Evolutionary conservation across 2,888 invertebrate genomes (phyloP), one percentile per base, ranked within the genome.

Genomic region (Metalampra italica): DNA sequence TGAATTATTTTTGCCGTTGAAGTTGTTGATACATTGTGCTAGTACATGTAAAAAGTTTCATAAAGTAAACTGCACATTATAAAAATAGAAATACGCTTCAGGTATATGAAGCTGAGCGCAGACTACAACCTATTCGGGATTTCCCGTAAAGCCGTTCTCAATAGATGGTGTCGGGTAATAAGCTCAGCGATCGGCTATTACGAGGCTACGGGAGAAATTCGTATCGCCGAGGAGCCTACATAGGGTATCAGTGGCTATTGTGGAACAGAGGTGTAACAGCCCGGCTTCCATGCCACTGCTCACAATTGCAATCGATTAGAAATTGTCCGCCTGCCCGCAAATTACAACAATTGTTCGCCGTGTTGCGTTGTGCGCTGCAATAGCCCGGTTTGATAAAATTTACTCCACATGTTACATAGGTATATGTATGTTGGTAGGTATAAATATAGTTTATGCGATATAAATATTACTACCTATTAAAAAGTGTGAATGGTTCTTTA

Each of bases 161-260:
- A 89, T 88, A 82, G 87, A 82, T 84, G 80, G 84, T 78, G 82
- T 71, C 78, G 71, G 71, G 81, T 87, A 88, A 88, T 88, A 88
- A 87, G 87, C 88, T 84, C 81, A 71, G 69, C 77, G 82, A 83
- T 81, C 81, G 86, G 77, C 87, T 87, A 88, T 88, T 88, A 88
- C 76, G 69, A 63, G 63, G 66, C 68, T 77, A 65, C 70, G 73
- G 63, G 78, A 78, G 78, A 85, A 80, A 83, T 82, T 83, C 84
- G 78, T 79, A 80, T 77, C 75, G 72, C 56, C 60, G 42, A 63
- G 69, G 58, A 71, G 71, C 72, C 75, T 77, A 72, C 64, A 56
- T 22, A 3, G 61, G 64, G 72, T 78, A 81, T 80, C 75, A 22
- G 66, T 73, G 69, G 80, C 79, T 82, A 82, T 82, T 81, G 80